phyloP scores from a whole-genome alignment of 2,113 vertebrate species.

The Buteo buteo region DNA sequence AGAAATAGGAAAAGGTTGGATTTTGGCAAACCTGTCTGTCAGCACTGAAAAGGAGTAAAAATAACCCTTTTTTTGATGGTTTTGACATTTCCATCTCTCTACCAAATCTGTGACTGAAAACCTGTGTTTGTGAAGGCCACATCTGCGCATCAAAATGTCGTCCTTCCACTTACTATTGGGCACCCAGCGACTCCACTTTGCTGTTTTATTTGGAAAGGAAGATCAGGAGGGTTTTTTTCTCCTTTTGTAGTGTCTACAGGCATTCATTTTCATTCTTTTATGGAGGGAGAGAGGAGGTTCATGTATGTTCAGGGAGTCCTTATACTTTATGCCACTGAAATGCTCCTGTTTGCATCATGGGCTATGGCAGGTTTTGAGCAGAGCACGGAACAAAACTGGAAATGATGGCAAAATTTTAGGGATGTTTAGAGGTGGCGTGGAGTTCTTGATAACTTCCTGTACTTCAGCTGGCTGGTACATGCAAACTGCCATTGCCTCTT shows the following conservation, averaged over 20 bases:
- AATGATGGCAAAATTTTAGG: not conserved
- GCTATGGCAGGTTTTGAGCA: not conserved
- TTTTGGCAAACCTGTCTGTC: not conserved
- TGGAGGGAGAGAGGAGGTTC: not conserved
- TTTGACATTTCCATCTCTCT: not conserved
- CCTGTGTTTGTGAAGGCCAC: not conserved
- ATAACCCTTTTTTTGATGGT: not conserved
- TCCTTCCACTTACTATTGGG: not conserved
- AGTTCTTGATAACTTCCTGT: not conserved
- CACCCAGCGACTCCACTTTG: not conserved
- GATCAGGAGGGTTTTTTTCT: not conserved
- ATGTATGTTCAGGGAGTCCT: not conserved
- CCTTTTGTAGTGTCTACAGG: not conserved
- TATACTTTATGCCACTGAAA: not conserved
- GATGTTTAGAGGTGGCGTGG: not conserved
- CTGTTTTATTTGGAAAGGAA: not conserved
- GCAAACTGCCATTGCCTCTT: not conserved
- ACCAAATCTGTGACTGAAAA: not conserved
- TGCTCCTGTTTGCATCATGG: not conserved
- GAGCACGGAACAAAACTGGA: accelerated
- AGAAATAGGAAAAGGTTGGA: not conserved
- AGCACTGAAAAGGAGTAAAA: not conserved
- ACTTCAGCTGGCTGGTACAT: not conserved
- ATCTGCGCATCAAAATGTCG: not conserved
- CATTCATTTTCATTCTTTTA: not conserved